Evolutionary conservation across 1,140 invertebrate genomes (phyloP), one percentile per base, ranked within the genome.

Genomic region (Brevipalpus yothersi): DNA sequence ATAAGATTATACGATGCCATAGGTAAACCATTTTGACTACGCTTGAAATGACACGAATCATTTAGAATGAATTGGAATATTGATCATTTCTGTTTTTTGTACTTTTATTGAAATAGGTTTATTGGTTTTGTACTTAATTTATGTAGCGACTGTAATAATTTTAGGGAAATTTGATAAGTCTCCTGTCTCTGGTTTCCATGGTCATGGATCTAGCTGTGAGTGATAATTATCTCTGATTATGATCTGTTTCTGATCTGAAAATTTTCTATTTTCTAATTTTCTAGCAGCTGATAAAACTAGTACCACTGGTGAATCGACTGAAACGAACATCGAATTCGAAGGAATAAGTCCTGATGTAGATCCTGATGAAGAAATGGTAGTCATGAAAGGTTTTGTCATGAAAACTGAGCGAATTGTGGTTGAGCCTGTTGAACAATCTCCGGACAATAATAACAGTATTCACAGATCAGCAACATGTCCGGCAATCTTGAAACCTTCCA

Each of bases 281-380:
- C 10, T 2, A 17, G 17, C 21, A 51, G 9, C 5, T 17, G 43
- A 8, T 15, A 12, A 45, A 45, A 15, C 2, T 41, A 23, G 54
- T 11, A 19, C 21, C 23, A n/a, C 15, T 9, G 13, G 41, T 39
- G 31, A 56, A 17, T 42, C 54, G 7, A 45, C 53, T 40, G 59
- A 57, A 61, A 56, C 59, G 49, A 19, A 53, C 47, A 61, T 61
- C 31, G 41, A 13, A 61, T 61, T 61, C 49, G 60, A 61, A 49
- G 60, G 60, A 12, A 56, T 61, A 10, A 40, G 41, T 9, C 53
- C 53, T 8, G 60, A 61, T 40, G 21, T 41, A 45, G 60, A 61
- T 53, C 60, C 55, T 31, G 31, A 40, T n/a, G 60, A 41, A 40
- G 31, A 21, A n/a, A 61, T 61, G 53, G 55, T 61, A 12, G 60